Percentiles rank a stretch among this genome's conserved stretches.
Evolutionary conservation across 1,140 invertebrate genomes (phyloP).

Genomic region (Zaprionus nigranus): DNA sequence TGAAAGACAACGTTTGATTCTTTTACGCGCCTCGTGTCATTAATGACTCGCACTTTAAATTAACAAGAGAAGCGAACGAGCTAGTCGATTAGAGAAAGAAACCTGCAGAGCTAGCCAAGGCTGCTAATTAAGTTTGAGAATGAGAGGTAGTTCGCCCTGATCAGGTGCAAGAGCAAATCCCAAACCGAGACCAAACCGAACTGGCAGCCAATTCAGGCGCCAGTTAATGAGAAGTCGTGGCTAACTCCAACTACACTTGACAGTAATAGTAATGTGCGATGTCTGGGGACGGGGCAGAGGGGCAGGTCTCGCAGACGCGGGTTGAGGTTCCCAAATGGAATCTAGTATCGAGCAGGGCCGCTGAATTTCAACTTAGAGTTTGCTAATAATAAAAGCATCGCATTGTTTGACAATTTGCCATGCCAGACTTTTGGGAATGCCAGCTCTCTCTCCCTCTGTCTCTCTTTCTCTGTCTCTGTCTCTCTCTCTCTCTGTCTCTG

Average conservation of each 20-base stretch:
- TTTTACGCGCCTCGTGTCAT: neutral
- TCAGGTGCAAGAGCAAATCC: neutral
- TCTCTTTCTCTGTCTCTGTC: neutral
- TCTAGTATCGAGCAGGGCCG: neutral
- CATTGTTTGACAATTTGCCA: constrained; percentile 62
- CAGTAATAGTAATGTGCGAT: constrained; percentile 45
- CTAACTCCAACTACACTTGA: constrained; percentile 20
- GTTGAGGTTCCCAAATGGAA: neutral
- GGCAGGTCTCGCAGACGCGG: no score
- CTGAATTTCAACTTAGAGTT: no score
- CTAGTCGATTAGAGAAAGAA: neutral
- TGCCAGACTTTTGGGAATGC: constrained; percentile 54
- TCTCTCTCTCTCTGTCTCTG: neutral
- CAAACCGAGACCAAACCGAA: neutral
- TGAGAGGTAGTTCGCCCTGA: neutral
- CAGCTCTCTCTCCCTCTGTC: no score
- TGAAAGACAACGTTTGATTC: neutral
- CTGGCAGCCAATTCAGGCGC: constrained; percentile 15
- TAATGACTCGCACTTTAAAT: constrained; percentile 31
- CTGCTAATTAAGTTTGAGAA: constrained; percentile 27
- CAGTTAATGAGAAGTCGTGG: constrained; percentile 34
- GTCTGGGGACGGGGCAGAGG: constrained; percentile 19
- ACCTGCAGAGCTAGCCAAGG: neutral
- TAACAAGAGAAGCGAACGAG: constrained; percentile 21
- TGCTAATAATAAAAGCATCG: constrained; percentile 47